Conservation (phyloP, 1,140 invertebrate species). For the Lordiphosa collinella region DNA sequence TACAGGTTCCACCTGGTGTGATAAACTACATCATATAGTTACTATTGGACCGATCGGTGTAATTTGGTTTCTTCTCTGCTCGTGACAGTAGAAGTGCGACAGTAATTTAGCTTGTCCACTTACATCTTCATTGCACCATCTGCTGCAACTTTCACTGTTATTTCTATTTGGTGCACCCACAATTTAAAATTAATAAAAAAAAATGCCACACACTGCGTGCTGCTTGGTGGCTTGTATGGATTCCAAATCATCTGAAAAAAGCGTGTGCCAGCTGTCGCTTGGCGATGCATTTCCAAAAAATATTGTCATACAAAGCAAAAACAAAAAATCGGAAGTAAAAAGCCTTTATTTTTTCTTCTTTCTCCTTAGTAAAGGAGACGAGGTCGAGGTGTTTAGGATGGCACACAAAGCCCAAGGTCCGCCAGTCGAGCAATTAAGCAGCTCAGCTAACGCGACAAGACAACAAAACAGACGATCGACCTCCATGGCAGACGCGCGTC, state of each 20-base stretch:
- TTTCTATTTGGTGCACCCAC: constrained; percentile 38
- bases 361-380: background rate
- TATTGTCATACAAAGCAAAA: constrained; percentile 5
- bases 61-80: background rate
- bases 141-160: constrained; percentile 34
- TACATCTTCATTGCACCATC: constrained; percentile 22
- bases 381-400: constrained; percentile 59
- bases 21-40: too few species aligned
- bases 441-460: constrained; percentile 42
- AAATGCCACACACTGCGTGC: constrained; percentile 47
- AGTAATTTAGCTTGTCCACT: background rate
- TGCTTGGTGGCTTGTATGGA: constrained; percentile 55
- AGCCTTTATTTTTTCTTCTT: constrained; percentile 24
- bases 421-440: constrained; percentile 45
- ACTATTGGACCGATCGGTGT: too few species aligned
- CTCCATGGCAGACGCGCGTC: constrained; percentile 60
- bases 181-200: constrained; percentile 10
- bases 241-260: constrained; percentile 70
- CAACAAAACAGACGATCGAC: constrained; percentile 36
- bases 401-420: constrained; percentile 12
- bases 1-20: too few species aligned
- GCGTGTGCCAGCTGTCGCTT: constrained; percentile 62
- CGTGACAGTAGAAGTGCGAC: background rate
- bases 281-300: constrained; percentile 45
- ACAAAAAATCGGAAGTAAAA: constrained; percentile 72